phyloP scores from a whole-genome alignment of 2,113 vertebrate species.

The Notiomystis cincta region DNA sequence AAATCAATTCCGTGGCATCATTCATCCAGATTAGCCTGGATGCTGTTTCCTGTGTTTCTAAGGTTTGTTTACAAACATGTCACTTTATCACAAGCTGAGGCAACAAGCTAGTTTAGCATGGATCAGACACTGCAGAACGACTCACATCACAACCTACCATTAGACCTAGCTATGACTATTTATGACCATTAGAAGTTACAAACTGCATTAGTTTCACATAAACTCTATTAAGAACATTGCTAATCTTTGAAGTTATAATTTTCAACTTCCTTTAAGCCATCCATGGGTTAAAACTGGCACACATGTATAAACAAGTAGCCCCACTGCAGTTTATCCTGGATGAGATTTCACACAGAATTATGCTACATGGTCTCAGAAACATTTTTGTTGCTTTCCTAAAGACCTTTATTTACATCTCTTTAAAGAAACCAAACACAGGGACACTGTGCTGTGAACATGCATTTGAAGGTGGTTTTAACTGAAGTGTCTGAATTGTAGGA shows the following conservation, averaged over 20 bases:
- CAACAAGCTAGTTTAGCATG: not conserved
- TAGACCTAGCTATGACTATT: not conserved
- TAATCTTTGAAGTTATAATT: not conserved
- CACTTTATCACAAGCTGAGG: not conserved
- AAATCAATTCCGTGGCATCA: not conserved
- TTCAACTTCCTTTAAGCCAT: not conserved
- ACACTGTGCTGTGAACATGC: not conserved
- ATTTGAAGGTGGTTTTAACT: not conserved
- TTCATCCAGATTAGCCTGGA: not conserved
- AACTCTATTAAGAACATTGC: not conserved
- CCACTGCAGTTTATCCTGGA: fast-evolving
- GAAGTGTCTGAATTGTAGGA: not conserved
- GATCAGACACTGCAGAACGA: not conserved
- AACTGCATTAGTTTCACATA: not conserved
- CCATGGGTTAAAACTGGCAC: not conserved
- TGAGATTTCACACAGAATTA: not conserved
- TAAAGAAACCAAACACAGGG: not conserved
- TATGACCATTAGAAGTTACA: not conserved
- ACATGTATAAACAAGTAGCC: not conserved
- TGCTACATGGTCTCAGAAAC: not conserved
- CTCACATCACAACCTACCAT: not conserved
- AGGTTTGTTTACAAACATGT: not conserved
- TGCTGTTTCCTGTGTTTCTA: not conserved
- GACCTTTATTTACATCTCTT: not conserved
- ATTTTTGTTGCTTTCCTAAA: not conserved